Conservation (phyloP, 1,140 invertebrate genomes). For the Yoshiicerus persimilis region DNA sequence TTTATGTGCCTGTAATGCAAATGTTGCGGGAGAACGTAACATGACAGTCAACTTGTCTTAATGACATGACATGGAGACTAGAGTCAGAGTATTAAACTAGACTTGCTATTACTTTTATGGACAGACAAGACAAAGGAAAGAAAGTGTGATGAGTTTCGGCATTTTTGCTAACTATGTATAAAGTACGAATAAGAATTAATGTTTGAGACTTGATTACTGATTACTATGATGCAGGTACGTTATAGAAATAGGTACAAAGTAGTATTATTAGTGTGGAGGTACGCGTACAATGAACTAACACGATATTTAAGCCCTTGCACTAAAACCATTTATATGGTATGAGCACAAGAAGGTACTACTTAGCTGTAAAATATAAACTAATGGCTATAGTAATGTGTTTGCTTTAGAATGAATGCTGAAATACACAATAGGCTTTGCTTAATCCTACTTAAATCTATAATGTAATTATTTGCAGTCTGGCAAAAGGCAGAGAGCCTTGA, state of each 20-base stretch:
- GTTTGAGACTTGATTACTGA: not conserved
- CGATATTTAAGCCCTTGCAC: not conserved
- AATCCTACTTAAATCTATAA: not conserved
- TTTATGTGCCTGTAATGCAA: slow-evolving; percentile 12
- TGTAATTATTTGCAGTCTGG: slow-evolving; percentile 49
- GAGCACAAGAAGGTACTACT: not conserved
- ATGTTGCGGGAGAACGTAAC: slow-evolving; percentile 6
- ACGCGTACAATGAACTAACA: not conserved
- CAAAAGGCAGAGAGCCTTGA: slow-evolving; percentile 33
- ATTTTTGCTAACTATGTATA: not conserved
- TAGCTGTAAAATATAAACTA: not conserved
- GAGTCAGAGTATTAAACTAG: not conserved
- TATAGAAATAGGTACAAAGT: not conserved
- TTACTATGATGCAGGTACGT: not conserved
- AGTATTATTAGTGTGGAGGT: not conserved
- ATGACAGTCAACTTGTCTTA: not conserved
- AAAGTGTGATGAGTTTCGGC: not conserved
- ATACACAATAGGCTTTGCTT: not conserved
- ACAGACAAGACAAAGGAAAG: not conserved
- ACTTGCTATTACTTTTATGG: not conserved
- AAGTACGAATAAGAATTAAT: not conserved
- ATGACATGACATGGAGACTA: not conserved
- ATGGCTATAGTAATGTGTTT: not conserved
- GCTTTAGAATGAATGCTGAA: not conserved
- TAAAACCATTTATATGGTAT: not conserved